A percentile compares a stretch with the other conserved stretches of the same genome.
These are phyloP conservation scores for Eupithecia tripunctaria DNA, from an alignment of 2,888 invertebrate genomes.

Conservation along the genomic window DNA sequence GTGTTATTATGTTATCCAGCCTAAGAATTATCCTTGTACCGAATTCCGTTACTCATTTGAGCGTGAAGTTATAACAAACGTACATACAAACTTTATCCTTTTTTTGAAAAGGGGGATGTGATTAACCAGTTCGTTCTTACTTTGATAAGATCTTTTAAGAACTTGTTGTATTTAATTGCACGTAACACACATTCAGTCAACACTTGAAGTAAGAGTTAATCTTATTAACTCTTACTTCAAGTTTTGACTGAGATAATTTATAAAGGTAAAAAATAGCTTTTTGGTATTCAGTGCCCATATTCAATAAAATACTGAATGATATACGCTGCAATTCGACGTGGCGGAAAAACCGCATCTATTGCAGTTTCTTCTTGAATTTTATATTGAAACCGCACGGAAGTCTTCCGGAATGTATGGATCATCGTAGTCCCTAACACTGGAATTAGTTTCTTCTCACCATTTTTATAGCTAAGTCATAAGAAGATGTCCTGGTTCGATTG, in stretches of 20 bases:
- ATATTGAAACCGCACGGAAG: slow-evolving; percentile 54
- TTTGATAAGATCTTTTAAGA: not conserved
- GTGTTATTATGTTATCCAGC: too few relatives aligned
- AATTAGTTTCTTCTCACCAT: slow-evolving; percentile 31
- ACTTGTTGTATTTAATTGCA: not conserved
- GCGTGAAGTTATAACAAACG: not conserved
- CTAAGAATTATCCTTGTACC: not conserved
- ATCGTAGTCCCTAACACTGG: slow-evolving; percentile 54
- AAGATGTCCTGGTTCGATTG: too few relatives aligned
- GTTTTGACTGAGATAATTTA: not conserved
- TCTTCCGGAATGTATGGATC: slow-evolving; percentile 58
- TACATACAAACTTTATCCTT: not conserved
- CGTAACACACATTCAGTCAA: too few relatives aligned
- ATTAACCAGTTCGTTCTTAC: not conserved
- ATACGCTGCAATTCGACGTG: slow-evolving; percentile 61
- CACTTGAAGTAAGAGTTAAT: too few relatives aligned
- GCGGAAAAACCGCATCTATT: slow-evolving; percentile 65
- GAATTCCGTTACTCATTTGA: not conserved
- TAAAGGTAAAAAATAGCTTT: not conserved
- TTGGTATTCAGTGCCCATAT: slow-evolving; percentile 49
- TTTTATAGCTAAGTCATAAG: not conserved
- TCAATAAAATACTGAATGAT: slow-evolving; percentile 60
- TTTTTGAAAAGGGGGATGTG: too few relatives aligned
- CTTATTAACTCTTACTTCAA: not conserved
- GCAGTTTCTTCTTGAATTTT: slow-evolving; percentile 62